Conservation (phyloP, 2,888 invertebrate species). For the Diarsia mendica region DNA sequence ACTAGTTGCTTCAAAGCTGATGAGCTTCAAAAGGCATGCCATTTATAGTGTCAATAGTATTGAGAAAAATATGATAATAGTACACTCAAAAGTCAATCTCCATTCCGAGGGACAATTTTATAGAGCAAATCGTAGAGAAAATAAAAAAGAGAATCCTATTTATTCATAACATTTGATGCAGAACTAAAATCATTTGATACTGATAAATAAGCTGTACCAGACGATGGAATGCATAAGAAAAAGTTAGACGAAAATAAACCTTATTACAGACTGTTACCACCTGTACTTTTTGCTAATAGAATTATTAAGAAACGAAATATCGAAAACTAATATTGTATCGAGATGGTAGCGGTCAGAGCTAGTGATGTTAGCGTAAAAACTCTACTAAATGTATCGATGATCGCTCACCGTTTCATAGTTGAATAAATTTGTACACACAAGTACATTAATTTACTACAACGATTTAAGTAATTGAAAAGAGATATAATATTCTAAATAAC, state of each 20-base stretch:
- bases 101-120: too few relatives aligned
- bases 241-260: constrained; percentile 27
- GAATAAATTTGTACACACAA: not conserved
- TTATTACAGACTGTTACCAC: constrained; percentile 19
- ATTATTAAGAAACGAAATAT: constrained; percentile 66
- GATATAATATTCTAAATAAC: not conserved
- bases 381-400: constrained; percentile 32
- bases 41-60: too few relatives aligned
- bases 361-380: constrained; percentile 60
- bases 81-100: too few relatives aligned
- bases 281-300: constrained; percentile 63
- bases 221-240: constrained; percentile 17
- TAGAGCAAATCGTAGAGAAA: too few relatives aligned
- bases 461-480: not conserved
- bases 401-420: not conserved
- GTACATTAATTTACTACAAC: not conserved
- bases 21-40: too few relatives aligned
- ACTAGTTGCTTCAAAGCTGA: too few relatives aligned
- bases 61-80: too few relatives aligned
- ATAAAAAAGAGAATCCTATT: too few relatives aligned
- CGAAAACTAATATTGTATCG: constrained; percentile 66
- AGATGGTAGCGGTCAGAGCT: constrained; percentile 64
- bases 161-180: not conserved
- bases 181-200: not conserved
- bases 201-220: not conserved